Conservation (phyloP, 2,888 invertebrate species). For the Drosophila prostipennis region DNA sequence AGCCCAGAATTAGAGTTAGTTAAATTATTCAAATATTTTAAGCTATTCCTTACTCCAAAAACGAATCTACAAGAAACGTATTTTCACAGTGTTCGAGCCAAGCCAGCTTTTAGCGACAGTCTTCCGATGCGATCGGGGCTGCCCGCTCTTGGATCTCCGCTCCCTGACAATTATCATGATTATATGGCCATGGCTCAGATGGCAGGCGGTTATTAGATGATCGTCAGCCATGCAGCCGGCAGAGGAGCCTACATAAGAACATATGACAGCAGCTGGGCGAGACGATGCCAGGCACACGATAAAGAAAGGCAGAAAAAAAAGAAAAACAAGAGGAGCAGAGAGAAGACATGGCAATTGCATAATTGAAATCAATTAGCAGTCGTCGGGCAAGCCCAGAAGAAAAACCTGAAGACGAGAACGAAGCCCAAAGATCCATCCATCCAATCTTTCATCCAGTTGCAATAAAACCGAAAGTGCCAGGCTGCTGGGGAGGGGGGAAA, state of each 20-base stretch:
- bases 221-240: constrained; percentile 44
- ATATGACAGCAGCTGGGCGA: constrained; percentile 50
- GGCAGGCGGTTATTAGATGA: constrained; percentile 73
- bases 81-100: constrained; percentile 8
- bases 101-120: constrained; percentile 62
- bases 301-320: constrained; percentile 20
- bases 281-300: constrained; percentile 55
- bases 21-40: too few species aligned
- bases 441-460: constrained; percentile 22
- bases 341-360: constrained; percentile 66
- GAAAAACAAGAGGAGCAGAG: constrained; percentile 8
- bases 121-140: constrained; percentile 28
- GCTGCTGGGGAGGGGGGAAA: constrained; percentile 16
- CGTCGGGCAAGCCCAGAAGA: constrained; percentile 39
- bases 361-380: constrained; percentile 74
- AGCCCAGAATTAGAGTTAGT: too few species aligned
- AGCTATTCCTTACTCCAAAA: too few species aligned
- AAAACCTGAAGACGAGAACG: not conserved
- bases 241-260: constrained; percentile 31
- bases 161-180: constrained; percentile 67
- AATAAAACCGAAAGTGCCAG: constrained; percentile 70
- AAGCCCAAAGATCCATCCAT: constrained; percentile 6
- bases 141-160: constrained; percentile 11
- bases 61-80: too few species aligned
- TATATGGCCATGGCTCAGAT: constrained; percentile 60